A percentile compares a stretch with the other conserved stretches of the same genome.
Conservation (phyloP, 1,140 invertebrate genomes). For the Venturia canescens region DNA sequence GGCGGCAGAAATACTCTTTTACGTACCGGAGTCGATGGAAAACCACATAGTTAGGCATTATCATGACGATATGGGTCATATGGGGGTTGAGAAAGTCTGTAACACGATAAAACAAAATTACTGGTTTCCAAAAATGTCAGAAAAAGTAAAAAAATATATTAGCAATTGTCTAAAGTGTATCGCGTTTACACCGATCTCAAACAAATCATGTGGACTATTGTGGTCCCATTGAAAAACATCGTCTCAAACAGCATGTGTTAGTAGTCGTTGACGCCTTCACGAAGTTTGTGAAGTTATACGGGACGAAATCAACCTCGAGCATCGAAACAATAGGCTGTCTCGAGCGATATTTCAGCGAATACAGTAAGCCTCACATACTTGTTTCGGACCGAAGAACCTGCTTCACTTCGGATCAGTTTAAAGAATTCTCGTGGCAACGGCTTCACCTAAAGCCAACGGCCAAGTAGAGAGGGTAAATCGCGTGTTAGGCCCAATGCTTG, state of each 20-base stretch:
- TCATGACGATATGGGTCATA: constrained; percentile 16
- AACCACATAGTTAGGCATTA: neutral
- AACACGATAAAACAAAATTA: neutral
- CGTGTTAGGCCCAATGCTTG: constrained; percentile 41
- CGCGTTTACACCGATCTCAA: neutral
- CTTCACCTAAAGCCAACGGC: neutral
- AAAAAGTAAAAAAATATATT: neutral
- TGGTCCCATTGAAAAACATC: neutral
- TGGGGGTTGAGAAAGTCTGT: neutral
- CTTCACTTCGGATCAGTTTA: neutral
- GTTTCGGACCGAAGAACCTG: neutral
- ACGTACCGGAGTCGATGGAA: neutral
- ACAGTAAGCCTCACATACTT: neutral
- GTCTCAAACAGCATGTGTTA: neutral
- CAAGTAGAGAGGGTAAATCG: constrained; percentile 27
- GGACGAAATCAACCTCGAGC: neutral
- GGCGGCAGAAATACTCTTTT: neutral
- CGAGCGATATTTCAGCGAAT: neutral
- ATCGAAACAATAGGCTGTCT: neutral
- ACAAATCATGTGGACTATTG: neutral
- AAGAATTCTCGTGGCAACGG: neutral
- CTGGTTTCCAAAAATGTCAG: neutral
- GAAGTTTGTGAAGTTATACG: neutral
- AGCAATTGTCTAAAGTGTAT: neutral
- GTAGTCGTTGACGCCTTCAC: neutral